phyloP scores from a whole-genome alignment of 2,113 vertebrate genomes.

The Nerophis ophidion region DNA sequence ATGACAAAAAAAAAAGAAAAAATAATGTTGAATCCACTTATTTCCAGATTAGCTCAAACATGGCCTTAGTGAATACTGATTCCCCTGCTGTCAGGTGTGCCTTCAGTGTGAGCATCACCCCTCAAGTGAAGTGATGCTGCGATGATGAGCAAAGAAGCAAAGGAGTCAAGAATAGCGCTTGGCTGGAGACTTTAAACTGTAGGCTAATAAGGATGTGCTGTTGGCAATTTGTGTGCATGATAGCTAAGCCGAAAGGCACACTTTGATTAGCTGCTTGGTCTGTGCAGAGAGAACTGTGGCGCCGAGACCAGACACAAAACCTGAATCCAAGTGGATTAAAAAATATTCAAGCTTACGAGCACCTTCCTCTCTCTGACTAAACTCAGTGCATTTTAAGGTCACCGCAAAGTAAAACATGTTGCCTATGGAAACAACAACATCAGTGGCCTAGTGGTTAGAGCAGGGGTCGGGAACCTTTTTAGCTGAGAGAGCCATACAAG shows the following conservation, averaged over 20 bases:
- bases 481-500: too few relatives aligned
- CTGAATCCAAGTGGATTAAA: constrained; percentile 14
- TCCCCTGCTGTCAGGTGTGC: constrained; percentile 11
- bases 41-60: neutral
- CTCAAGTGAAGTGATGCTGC: constrained; percentile 14
- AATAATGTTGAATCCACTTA: neutral
- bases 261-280: constrained; percentile 49
- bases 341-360: constrained; percentile 12
- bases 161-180: constrained; percentile 42
- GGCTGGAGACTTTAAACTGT: constrained; percentile 54
- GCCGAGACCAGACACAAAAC: constrained; percentile 25
- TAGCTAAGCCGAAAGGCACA: constrained; percentile 48
- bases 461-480: too few relatives aligned
- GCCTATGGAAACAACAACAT: neutral
- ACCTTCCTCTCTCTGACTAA: constrained; percentile 2
- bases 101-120: constrained; percentile 18
- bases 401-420: constrained; percentile 11
- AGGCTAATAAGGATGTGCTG: constrained; percentile 64
- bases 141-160: constrained; percentile 27
- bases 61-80: constrained; percentile 2
- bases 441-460: too few relatives aligned
- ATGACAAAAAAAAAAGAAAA: neutral
- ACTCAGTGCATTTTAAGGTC: constrained; percentile 7
- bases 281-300: constrained; percentile 34
- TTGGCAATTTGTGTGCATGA: constrained; percentile 56